Base-by-base conservation (phyloP, 1,140 invertebrate genomes). In the Plectrocnemia conspersa region DNA sequence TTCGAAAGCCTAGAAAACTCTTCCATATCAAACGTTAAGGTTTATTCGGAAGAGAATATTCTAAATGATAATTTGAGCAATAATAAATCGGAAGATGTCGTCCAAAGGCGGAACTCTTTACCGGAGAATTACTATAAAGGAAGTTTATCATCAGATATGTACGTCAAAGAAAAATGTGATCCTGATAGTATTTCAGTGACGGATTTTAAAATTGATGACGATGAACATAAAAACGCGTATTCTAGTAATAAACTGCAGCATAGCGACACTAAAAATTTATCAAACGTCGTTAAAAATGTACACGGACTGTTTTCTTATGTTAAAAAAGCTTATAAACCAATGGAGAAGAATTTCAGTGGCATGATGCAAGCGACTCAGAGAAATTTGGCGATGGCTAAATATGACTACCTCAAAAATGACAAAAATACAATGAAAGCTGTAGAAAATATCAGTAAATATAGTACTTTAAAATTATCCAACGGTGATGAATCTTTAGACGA, bases 251-350 rank as follows among this genome's bases (percentile, higher is more conserved):
- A 21, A 15, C 18, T 15, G 13, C 6, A 21, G 19, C 36, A 24
- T 38, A 21, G n/a, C 13, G 24, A 38, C 3, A 11, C n/a, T 15
- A 50, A 50, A 38, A 23, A 50, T 13, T 11, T 38, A 27, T 35
- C 48, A 10, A 40, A 54, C n/a, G 55, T 61, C 3, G 59, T 61
- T 0, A 57, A 56, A 54, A 61, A 61, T 49, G 52, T 61, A 1
- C 59, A 61, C 33, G 59, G 59, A 3, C 16, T 61, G 9, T 61
- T 61, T 33, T 61, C 59, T 5, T 47, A 46, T 5, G 45, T 61
- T 5, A 61, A 61, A 49, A 61, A 47, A 35, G 59, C 59, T 11
- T 61, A 61, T 27, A 61, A 55, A 52, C 59, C 59, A 0, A 46
- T 61, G 45, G 59, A 61, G 27, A 61, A 54, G 23, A 61, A 61